Percentiles rank a stretch among this genome's conserved stretches.
phyloP scores from a whole-genome alignment of 2,888 invertebrate species.

The Meiosimyza platycephala region DNA sequence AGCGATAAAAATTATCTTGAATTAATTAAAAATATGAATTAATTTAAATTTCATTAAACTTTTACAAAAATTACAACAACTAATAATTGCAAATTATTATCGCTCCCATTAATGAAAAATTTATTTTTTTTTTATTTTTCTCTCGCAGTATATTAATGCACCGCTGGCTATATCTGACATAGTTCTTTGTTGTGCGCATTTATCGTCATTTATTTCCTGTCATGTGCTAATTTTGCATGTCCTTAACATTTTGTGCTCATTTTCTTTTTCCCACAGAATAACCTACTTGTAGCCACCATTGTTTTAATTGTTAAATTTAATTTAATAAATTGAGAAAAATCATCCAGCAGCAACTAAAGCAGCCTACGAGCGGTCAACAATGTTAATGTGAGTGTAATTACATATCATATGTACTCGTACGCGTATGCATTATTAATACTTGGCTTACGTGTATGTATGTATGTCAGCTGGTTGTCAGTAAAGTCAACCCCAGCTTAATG shows the following conservation, averaged over 20 bases:
- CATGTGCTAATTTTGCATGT: constrained; percentile 20
- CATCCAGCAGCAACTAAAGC: background rate
- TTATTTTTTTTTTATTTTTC: too few species aligned
- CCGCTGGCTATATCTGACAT: too few species aligned
- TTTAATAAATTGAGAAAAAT: constrained; percentile 8
- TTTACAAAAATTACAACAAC: too few species aligned
- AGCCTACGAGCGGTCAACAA: constrained; percentile 1
- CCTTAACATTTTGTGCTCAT: constrained; percentile 19
- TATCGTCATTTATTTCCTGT: constrained; percentile 10
- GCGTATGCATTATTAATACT: background rate
- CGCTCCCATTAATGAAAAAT: too few species aligned
- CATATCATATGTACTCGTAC: too few species aligned
- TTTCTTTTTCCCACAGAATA: background rate
- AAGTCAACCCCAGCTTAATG: background rate
- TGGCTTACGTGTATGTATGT: background rate
- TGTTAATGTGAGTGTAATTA: constrained; percentile 20
- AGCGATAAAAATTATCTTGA: too few species aligned
- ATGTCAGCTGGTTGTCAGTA: background rate
- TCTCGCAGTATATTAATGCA: too few species aligned
- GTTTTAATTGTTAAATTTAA: background rate
- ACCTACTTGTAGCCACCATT: too few species aligned
- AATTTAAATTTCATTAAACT: too few species aligned
- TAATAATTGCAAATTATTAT: too few species aligned
- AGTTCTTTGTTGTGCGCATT: background rate
- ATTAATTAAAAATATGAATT: too few species aligned